Percentiles rank a stretch among this genome's conserved stretches.
Conservation (phyloP, 2,113 vertebrate genomes). For the Epinephelus lanceolatus region DNA sequence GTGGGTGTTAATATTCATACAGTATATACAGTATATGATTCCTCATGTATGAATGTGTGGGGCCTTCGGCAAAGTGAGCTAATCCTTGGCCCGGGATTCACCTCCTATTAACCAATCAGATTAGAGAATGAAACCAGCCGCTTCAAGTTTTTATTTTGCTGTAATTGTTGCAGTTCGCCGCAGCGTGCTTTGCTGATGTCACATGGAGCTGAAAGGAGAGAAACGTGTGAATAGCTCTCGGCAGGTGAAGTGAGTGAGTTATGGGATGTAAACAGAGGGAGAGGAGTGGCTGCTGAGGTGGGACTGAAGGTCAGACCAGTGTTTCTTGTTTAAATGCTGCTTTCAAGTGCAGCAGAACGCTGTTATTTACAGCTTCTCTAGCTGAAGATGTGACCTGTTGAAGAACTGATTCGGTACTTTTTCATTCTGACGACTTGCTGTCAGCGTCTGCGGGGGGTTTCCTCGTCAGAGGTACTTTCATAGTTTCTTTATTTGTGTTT, state of each 20-base stretch:
- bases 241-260: constrained; percentile 22
- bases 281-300: constrained; percentile 17
- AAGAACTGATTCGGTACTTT: neutral
- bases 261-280: constrained; percentile 33
- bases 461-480: too few relatives aligned
- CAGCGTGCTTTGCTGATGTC: neutral
- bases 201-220: neutral
- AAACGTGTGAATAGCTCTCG: constrained; percentile 18
- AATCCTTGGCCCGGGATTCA: constrained; percentile 1
- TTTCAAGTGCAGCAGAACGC: constrained; percentile 35
- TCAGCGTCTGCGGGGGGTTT: neutral
- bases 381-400: neutral
- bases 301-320: constrained; percentile 40
- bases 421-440: neutral
- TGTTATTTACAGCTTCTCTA: constrained; percentile 1
- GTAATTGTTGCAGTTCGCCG: neutral
- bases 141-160: neutral
- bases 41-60: neutral
- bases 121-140: neutral
- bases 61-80: constrained; percentile 20
- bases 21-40: neutral
- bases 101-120: constrained; percentile 42
- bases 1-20: neutral
- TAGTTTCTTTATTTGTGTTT: neutral
- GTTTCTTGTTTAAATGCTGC: constrained; percentile 40